Evolutionary conservation across 2,888 invertebrate species (phyloP).

Genomic region (Drosophila neotestacea): DNA sequence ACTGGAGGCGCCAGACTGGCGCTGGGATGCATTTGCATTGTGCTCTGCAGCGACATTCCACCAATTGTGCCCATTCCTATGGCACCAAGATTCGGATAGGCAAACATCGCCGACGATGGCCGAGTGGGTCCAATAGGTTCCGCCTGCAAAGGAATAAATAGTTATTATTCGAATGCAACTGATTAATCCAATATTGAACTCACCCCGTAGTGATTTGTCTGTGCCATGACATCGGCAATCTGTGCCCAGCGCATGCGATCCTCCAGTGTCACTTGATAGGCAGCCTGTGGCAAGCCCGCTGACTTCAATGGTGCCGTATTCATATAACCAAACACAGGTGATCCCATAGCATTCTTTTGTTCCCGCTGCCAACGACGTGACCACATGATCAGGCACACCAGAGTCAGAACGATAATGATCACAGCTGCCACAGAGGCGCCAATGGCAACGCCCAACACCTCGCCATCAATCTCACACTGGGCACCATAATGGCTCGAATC

Average conservation of each 20-base stretch:
- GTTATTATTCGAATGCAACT: background rate
- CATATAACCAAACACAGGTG: conserved; percentile 95
- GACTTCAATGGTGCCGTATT: conserved; percentile 91
- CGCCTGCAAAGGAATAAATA: conserved; percentile 86
- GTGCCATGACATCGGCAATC: conserved; percentile 94
- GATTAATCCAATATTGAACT: conserved; percentile 77
- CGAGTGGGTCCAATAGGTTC: conserved; percentile 90
- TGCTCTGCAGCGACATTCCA: conserved; percentile 86
- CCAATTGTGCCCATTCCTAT: conserved; percentile 83
- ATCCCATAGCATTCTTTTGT: conserved; percentile 92
- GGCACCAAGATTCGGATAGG: conserved; percentile 89
- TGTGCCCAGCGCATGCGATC: conserved; percentile 95
- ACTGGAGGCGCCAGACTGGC: conserved; percentile 88
- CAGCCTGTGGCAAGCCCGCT: conserved; percentile 87
- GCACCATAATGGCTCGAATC: conserved; percentile 93
- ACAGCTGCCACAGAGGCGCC: conserved; percentile 95
- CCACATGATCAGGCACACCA: conserved; percentile 96
- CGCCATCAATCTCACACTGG: conserved; percentile 95
- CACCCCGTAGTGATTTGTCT: conserved; percentile 93
- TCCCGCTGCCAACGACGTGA: conserved; percentile 96
- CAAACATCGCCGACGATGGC: conserved; percentile 93
- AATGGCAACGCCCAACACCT: conserved; percentile 95
- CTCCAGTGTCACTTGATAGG: conserved; percentile 91
- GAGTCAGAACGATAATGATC: conserved; percentile 93
- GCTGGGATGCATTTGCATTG: conserved; percentile 84